Conservation (phyloP, 37 sponge, comb jelly and placozoan genomes). For the Petrosia ficiformis region DNA sequence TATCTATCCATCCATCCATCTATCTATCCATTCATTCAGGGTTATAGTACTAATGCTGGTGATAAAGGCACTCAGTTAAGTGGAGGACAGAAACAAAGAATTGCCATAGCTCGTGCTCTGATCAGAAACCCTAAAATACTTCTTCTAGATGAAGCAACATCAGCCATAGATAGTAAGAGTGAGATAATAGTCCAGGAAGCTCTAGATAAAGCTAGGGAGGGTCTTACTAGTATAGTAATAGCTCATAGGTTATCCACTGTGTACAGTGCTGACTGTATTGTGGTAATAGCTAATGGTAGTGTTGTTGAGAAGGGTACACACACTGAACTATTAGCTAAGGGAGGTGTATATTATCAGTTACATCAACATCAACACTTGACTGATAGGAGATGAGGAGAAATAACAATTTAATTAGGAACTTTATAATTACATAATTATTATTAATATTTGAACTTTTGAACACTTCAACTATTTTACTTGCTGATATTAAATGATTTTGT, state of each 20-base stretch:
- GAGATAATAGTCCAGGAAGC: conserved; percentile 70
- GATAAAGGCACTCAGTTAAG: conserved; percentile 54
- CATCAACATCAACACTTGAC: background rate
- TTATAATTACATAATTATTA: too few relatives aligned
- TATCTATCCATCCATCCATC: too few relatives aligned
- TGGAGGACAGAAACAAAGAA: conserved; percentile 76
- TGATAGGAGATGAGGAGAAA: background rate
- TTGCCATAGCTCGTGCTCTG: conserved; percentile 81
- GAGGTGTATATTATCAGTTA: conserved; percentile 53
- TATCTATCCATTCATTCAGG: conserved; percentile 30
- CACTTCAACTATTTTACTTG: too few relatives aligned
- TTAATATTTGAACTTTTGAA: too few relatives aligned
- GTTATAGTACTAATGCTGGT: conserved; percentile 76
- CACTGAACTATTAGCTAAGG: conserved; percentile 54
- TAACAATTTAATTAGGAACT: background rate
- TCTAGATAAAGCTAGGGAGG: conserved; percentile 52
- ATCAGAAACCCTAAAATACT: conserved; percentile 61
- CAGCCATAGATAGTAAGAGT: conserved; percentile 70
- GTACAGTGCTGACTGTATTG: conserved; percentile 58
- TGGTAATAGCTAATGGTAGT: conserved; percentile 35
- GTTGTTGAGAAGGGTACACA: conserved; percentile 61
- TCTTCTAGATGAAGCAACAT: conserved; percentile 77
- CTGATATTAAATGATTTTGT: too few relatives aligned
- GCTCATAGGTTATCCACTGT: conserved; percentile 82
- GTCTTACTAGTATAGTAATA: conserved; percentile 71